These are phyloP conservation scores for Ornithorhynchus anatinus DNA, from an alignment of 2,113 vertebrate genomes.

Conservation along the genomic window DNA sequence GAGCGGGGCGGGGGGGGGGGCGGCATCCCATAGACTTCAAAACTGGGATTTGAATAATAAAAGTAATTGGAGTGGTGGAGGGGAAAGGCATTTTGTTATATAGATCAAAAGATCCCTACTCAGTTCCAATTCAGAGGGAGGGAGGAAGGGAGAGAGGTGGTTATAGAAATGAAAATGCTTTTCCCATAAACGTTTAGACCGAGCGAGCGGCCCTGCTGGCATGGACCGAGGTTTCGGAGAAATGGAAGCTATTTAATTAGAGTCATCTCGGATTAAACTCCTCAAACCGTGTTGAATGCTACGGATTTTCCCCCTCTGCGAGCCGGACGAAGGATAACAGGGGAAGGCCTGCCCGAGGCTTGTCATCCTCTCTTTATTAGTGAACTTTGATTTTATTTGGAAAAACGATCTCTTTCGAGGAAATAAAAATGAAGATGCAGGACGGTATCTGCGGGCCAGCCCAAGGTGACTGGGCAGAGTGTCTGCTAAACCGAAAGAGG, in stretches of 20 bases:
- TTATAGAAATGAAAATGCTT: conserved; percentile 50
- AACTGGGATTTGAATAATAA: conserved; percentile 29
- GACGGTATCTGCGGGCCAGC: not conserved
- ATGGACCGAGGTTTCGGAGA: conserved; percentile 40
- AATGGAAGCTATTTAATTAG: conserved; percentile 68
- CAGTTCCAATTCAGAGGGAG: not conserved
- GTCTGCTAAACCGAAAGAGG: not conserved
- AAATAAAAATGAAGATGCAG: conserved; percentile 17
- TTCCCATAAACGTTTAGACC: conserved; percentile 53
- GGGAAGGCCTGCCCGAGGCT: conserved; percentile 11
- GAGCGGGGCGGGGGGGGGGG: too few species aligned
- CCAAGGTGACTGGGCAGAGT: not conserved
- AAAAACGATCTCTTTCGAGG: not conserved
- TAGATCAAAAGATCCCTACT: not conserved
- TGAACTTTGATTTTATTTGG: conserved; percentile 36
- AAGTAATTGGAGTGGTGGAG: not conserved
- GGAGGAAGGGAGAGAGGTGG: conserved; percentile 25
- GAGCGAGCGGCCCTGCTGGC: conserved; percentile 41
- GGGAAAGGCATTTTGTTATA: conserved; percentile 14
- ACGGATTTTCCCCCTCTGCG: conserved; percentile 55
- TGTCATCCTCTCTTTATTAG: conserved; percentile 13
- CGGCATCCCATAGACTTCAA: not conserved
- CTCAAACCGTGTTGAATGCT: conserved; percentile 63
- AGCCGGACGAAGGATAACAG: conserved; percentile 40
- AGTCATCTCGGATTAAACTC: conserved; percentile 68